Conservation (phyloP, 2,888 invertebrate genomes). For the Erpobdella octoculata region DNA sequence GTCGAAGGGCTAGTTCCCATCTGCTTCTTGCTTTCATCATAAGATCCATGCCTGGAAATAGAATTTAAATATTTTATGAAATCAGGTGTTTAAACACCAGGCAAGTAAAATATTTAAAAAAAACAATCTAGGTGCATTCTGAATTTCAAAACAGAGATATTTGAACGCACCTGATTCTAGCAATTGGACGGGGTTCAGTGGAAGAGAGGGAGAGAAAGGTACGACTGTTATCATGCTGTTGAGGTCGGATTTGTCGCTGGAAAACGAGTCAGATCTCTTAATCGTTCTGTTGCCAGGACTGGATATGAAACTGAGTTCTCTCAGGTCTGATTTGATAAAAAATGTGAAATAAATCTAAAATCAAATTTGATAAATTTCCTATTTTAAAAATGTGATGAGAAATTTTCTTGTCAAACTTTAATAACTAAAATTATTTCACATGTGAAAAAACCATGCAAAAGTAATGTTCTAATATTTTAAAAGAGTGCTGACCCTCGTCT, state of each 20-base stretch:
- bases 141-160: not conserved
- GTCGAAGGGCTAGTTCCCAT: conserved; percentile 82
- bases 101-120: too few relatives aligned
- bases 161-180: not conserved
- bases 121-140: not conserved
- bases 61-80: conserved; percentile 8
- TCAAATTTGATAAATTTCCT: too few relatives aligned
- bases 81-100: too few relatives aligned
- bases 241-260: conserved; percentile 3
- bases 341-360: too few relatives aligned
- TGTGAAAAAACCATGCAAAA: too few relatives aligned
- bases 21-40: conserved; percentile 26
- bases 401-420: too few relatives aligned
- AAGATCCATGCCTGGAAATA: conserved; percentile 28
- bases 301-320: not conserved
- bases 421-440: too few relatives aligned
- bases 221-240: conserved; percentile 5
- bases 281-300: conserved; percentile 9
- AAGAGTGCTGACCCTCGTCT: too few relatives aligned
- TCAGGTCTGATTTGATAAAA: too few relatives aligned
- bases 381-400: too few relatives aligned
- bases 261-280: not conserved
- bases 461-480: too few relatives aligned
- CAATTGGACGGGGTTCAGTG: not conserved
- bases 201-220: not conserved